Base-by-base conservation (phyloP, 2,113 vertebrate species). In the Toxotes chatareus region DNA sequence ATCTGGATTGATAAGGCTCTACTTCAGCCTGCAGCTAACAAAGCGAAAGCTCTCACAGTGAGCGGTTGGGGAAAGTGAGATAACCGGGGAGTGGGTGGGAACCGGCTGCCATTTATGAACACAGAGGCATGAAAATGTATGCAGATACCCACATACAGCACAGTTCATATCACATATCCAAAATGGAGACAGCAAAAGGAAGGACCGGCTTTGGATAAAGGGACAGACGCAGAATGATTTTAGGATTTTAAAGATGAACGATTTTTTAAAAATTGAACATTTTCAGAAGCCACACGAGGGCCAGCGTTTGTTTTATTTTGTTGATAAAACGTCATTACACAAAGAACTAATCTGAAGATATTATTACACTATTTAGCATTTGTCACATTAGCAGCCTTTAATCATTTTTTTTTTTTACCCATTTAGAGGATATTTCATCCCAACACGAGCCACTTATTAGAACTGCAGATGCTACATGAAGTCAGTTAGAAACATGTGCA, bases 21-120 rank as follows among this genome's bases (percentile, higher is more conserved):
- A 34, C 79, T 82, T 70, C 79, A 87, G 89, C 90, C 89, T 59
- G 59, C 32, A 89, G 92, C 90, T 67, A 86, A 75, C 56, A 67
- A 72, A 84, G 76, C 42, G 2, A 79, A 67, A 0, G 55, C 31
- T 65, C 61, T 67, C 21, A 32, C 42, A 32, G 60, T 17, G 42
- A 81, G 65, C 27, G 2, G 53, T 38, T 32, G 65, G 57, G 55
- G 31, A 67, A 79, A 57, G 51, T 4, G 14, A 61, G 79, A 75
- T 78, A 89, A 72, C 55, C 0, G 7, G 65, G 61, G 61, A 73
- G 83, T 77, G 77, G 71, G 78, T 67, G 73, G 46, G 68, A 77
- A 32, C 19, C 1, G 49, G 65, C 59, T 67, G 46, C 60, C 44
- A 44, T 55, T 65, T 74, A 31, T 69, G 46, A 85, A 78, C 60